A percentile compares a stretch with the other conserved stretches of the same genome.
Evolutionary conservation across 2,113 vertebrate genomes (phyloP).

Genomic region (Rhadina sibilatrix): DNA sequence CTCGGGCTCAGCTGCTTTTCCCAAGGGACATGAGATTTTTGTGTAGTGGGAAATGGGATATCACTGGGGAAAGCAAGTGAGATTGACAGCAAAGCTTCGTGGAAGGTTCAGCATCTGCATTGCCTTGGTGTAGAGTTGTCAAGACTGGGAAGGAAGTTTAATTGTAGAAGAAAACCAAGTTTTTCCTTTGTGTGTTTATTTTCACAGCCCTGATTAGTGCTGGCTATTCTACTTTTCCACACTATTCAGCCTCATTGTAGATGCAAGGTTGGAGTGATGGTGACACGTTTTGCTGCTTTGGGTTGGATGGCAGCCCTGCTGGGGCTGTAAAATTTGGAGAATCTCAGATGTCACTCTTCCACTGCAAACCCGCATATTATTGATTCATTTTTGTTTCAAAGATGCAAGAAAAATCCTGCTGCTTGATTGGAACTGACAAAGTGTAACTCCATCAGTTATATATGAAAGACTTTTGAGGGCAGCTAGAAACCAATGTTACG

Average conservation of each 20-base stretch:
- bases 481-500: not conserved
- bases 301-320: not conserved
- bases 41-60: not conserved
- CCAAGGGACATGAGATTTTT: fast-evolving
- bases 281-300: not conserved
- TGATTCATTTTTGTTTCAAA: not conserved
- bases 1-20: not conserved
- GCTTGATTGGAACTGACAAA: not conserved
- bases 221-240: not conserved
- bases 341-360: not conserved
- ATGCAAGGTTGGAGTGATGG: no score
- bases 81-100: not conserved
- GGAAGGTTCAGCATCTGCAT: not conserved
- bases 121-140: not conserved
- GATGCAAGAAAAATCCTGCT: not conserved
- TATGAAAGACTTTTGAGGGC: not conserved
- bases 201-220: not conserved
- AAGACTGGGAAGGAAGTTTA: not conserved
- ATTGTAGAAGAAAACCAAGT: not conserved
- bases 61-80: not conserved
- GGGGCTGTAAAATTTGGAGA: not conserved
- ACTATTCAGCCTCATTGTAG: not conserved
- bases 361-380: not conserved
- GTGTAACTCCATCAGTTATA: not conserved
- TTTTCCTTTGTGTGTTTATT: not conserved